These are phyloP conservation scores for Tadarida brasiliensis DNA, from an alignment of 2,797 vertebrate genomes.

Conservation along the genomic window DNA sequence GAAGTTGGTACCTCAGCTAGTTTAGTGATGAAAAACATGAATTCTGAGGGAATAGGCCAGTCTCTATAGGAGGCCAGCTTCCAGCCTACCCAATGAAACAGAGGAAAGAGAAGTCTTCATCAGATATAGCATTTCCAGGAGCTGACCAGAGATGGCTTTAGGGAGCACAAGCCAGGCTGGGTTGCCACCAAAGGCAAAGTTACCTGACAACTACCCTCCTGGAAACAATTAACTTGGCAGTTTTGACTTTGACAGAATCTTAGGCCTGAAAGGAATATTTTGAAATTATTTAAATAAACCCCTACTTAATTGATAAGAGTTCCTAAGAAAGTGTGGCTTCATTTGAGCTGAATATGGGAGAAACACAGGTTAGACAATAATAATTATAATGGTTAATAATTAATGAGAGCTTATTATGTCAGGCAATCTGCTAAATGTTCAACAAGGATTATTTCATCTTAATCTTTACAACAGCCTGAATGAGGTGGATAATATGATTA, in stretches of 20 bases:
- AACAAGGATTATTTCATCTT: conserved; percentile 31
- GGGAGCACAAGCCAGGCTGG: background rate
- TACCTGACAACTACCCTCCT: background rate
- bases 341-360: background rate
- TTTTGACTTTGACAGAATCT: conserved; percentile 45
- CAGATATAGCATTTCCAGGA: background rate
- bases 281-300: conserved; percentile 44
- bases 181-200: background rate
- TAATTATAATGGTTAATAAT: background rate
- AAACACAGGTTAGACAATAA: conserved; percentile 26
- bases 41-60: background rate
- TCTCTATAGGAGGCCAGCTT: background rate
- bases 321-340: conserved; percentile 1
- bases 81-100: background rate
- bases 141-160: conserved; percentile 13
- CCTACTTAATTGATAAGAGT: background rate
- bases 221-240: conserved; percentile 34
- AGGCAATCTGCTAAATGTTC: conserved; percentile 38
- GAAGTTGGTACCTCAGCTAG: background rate
- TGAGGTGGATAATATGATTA: background rate
- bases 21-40: background rate
- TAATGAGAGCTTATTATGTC: conserved; percentile 27
- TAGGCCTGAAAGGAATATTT: conserved; percentile 37
- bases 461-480: background rate
- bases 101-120: background rate